Base-by-base conservation (phyloP, 2,113 vertebrate species). In the Craseonycteris thonglongyai region DNA sequence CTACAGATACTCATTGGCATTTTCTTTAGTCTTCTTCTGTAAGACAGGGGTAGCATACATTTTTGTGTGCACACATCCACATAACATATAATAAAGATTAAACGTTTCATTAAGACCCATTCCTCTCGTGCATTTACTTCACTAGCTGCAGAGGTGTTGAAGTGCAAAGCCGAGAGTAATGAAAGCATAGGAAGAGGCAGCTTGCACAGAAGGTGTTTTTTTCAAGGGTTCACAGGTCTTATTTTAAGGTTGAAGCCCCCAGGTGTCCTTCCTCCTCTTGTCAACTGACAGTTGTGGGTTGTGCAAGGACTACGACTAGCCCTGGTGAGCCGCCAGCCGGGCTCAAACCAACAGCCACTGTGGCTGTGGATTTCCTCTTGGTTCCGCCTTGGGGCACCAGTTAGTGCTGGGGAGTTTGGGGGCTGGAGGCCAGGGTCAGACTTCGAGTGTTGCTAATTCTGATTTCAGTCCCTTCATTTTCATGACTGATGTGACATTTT, bases 211-310 rank as follows among this genome's bases (percentile, higher is more conserved):
- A 19, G n/a, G 18, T 82, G 78, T 12, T 63, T 63, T 97, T 74
- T 61, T 51, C 69, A 69, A 92, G 56, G 30, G 24, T 85, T 93
- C 90, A 47, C 42, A 95, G 86, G 72, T 93, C 93, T 97, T 94
- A 96, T 98, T 97, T 98, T 97, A 97, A 97, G 95, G 91, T 90
- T 42, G 74, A 95, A 97, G 79, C 45, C 65, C 40, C 90, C 97
- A 98, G 97, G 97, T 98, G 97, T 96, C 95, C 91, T 98, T 98
- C 95, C 97, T 95, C 82, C 33, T 90, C 80, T 35, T 91, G 95
- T 83, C 95, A 98, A 96, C 47, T 0, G 96, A 65, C 94, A 51
- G 0, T 0, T 83, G 87, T 4, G 38, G 38, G 96, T 97, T 98
- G 0, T 88, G 0, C 92, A 97, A 91, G 96, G 68, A 94, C 51